phyloP scores from a whole-genome alignment of 2,113 vertebrate species.

The Saccopteryx leptura region DNA sequence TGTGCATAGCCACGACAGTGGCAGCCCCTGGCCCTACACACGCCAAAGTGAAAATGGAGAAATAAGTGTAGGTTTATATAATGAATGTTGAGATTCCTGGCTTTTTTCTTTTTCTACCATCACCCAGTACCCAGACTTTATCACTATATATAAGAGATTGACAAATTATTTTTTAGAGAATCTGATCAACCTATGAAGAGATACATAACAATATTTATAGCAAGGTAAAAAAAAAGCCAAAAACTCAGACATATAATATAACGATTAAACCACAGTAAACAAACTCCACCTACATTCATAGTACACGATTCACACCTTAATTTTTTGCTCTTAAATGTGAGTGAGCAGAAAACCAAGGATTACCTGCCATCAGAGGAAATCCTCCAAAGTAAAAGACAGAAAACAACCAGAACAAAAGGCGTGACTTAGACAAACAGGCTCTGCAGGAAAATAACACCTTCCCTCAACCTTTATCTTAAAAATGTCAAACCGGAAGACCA shows the following conservation, averaged over 20 bases:
- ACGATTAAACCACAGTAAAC: neutral
- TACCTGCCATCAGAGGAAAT: neutral
- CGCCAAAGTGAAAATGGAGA: neutral
- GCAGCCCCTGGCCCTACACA: no score
- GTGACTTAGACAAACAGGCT: neutral
- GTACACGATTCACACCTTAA: neutral
- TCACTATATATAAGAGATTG: neutral
- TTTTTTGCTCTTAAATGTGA: neutral
- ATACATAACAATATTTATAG: neutral
- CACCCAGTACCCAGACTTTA: neutral
- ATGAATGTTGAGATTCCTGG: neutral
- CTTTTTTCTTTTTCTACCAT: neutral
- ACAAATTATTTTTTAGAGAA: neutral
- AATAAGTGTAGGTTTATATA: neutral
- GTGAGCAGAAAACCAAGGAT: neutral
- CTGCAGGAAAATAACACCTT: neutral
- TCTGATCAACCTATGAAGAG: neutral
- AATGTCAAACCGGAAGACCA: neutral
- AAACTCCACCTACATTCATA: neutral
- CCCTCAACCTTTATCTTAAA: neutral
- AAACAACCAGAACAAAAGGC: neutral
- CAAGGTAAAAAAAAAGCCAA: neutral
- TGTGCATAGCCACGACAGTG: no score
- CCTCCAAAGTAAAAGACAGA: neutral
- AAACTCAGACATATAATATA: neutral